Base-by-base conservation (phyloP, 2,113 vertebrate genomes). In the Papio anubis region DNA sequence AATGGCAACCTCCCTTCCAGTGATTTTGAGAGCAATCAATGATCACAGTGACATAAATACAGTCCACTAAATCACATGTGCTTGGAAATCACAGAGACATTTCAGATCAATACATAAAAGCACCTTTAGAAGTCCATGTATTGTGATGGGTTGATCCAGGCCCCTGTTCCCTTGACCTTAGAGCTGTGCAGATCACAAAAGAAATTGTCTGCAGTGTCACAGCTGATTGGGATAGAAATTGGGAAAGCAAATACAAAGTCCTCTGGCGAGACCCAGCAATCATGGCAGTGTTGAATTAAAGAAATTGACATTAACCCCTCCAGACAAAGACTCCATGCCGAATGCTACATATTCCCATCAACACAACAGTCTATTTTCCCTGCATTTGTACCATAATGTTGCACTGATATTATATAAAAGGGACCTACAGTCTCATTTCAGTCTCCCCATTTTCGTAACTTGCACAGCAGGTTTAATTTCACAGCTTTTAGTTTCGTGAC, bases 391-490 rank as follows among this genome's bases (percentile, higher is more conserved):
- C 91, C 96, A 88, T 94, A 97, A 98, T 92, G 61, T 96, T 94
- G 55, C 0, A 43, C 93, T 94, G 92, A 97, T 98, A 98, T 97
- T 97, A 95, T 64, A 92, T 97, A 97, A 98, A 92, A 97, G 89
- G 97, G 97, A 97, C 98, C 98, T 55, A 68, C 97, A 68, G 94
- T 95, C 96, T 97, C 68, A 94, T 98, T 97, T 97, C 96, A 68
- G 43, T 96, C 97, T 95, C 97, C 86, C 90, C 45, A 86, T 98
- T 98, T 97, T 57, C 96, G 98, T 98, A 98, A 98, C 97, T 98
- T 90, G 85, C 97, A 79, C 96, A 90, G 86, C 93, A 97, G 96
- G 97, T 97, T 99, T 99, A 99, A 99, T 99, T 99, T 98, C 98
- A 99, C 98, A 99, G 98, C 95, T 98, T 98, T 98, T 98, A 98